Evolutionary conservation across 2,113 vertebrate species (phyloP).

Genomic region (Elephas maximus): DNA sequence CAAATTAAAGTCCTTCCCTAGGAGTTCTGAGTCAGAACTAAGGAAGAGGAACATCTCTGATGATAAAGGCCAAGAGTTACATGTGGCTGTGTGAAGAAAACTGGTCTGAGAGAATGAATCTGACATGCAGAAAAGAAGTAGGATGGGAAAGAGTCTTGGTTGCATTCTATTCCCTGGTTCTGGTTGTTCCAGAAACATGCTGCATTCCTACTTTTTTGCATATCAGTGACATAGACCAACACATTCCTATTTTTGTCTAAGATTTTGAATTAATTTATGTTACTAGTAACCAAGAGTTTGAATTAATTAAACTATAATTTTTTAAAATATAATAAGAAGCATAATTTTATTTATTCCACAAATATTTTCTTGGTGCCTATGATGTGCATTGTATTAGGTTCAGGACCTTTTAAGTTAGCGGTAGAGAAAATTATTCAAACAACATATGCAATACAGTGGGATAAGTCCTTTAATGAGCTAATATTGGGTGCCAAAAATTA

Average conservation of each 20-base stretch:
- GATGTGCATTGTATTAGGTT: neutral
- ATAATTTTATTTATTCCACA: neutral
- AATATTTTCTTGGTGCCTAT: neutral
- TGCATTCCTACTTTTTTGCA: neutral
- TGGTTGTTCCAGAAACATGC: neutral
- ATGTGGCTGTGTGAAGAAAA: neutral
- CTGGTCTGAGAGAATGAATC: neutral
- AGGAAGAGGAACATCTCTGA: neutral
- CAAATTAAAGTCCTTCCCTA: neutral
- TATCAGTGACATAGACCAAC: neutral
- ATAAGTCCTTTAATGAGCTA: neutral
- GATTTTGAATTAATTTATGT: neutral
- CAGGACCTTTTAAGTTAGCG: neutral
- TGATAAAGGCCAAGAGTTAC: neutral
- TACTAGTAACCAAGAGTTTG: neutral
- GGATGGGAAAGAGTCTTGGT: neutral
- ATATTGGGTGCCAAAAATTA: neutral
- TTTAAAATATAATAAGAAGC: neutral
- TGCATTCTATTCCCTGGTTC: neutral
- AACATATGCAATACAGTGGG: neutral
- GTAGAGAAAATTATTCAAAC: neutral
- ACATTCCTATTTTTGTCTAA: neutral
- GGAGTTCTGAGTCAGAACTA: neutral
- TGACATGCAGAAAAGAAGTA: neutral
- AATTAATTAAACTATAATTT: neutral